phyloP scores from a whole-genome alignment of 2,797 vertebrate species.

The Gymnothorax javanicus region DNA sequence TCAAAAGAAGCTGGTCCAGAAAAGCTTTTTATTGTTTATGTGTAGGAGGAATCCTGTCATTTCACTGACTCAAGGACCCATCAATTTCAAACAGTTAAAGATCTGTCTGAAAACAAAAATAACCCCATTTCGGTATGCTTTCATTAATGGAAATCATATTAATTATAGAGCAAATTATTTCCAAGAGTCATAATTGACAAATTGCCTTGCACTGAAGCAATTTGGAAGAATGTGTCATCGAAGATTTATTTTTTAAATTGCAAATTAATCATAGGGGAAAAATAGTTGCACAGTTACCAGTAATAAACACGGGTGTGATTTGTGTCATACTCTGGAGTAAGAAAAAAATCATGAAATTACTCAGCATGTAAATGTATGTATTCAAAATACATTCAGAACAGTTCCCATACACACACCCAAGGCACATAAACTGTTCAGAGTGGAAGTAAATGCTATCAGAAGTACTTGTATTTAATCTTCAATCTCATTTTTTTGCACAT shows the following conservation, averaged over 20 bases:
- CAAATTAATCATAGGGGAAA: conserved; percentile 7
- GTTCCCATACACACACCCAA: neutral
- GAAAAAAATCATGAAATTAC: conserved; percentile 3
- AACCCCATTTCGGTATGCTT: neutral
- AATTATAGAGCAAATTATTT: conserved; percentile 5
- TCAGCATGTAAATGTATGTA: neutral
- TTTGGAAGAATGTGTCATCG: neutral
- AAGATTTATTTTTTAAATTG: conserved; percentile 16
- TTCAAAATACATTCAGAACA: conserved; percentile 22
- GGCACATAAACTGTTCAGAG: conserved; percentile 5
- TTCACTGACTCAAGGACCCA: conserved; percentile 34
- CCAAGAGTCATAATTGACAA: conserved; percentile 21
- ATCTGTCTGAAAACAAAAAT: conserved; percentile 14
- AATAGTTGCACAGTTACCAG: conserved; percentile 3
- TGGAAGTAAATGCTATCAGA: neutral
- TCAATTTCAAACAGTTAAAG: conserved; percentile 23
- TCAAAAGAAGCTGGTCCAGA: conserved; percentile 43
- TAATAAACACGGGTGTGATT: neutral
- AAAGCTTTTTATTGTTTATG: conserved; percentile 26
- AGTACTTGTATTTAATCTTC: conserved; percentile 51
- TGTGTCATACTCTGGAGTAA: neutral
- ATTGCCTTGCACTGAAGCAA: neutral
- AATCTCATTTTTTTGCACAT: conserved; percentile 43
- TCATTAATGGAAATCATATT: conserved; percentile 24
- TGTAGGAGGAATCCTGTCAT: conserved; percentile 34